Evolutionary conservation across 2,113 vertebrate species (phyloP).

Genomic region (Dissostichus mawsoni): DNA sequence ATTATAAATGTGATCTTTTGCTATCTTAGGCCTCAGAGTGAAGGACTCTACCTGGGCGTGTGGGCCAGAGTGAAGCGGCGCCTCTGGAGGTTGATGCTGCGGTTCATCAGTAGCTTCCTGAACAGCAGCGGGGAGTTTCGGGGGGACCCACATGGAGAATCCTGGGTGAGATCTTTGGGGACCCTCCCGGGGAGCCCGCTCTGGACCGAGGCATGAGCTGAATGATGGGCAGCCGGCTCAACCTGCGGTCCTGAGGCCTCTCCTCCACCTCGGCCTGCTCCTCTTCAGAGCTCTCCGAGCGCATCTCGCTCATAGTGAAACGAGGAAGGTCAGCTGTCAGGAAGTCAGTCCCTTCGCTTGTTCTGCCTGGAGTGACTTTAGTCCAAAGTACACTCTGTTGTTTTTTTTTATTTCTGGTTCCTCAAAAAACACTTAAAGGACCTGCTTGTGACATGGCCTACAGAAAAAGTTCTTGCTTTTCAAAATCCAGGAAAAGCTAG

Average conservation of each 20-base stretch:
- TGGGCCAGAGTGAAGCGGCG: slow-evolving; percentile 95
- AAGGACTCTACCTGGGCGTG: slow-evolving; percentile 81
- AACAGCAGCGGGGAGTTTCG: slow-evolving; percentile 88
- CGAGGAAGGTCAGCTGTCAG: not conserved
- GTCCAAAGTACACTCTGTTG: not conserved
- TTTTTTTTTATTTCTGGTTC: not conserved
- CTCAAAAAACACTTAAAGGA: not conserved
- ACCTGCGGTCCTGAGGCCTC: slow-evolving; percentile 10
- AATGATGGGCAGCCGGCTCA: slow-evolving; percentile 48
- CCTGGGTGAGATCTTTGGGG: slow-evolving; percentile 83
- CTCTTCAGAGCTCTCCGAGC: slow-evolving; percentile 70
- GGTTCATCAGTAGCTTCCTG: slow-evolving; percentile 89
- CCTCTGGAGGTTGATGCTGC: slow-evolving; percentile 89
- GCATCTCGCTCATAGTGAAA: slow-evolving; percentile 67
- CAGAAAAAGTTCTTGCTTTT: not conserved
- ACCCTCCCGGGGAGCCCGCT: slow-evolving; percentile 71
- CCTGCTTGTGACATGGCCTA: not conserved
- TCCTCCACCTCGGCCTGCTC: slow-evolving; percentile 61
- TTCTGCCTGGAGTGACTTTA: slow-evolving; percentile 3
- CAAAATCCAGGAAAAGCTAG: slow-evolving; percentile 18
- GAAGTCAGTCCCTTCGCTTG: not conserved
- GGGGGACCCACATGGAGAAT: slow-evolving; percentile 83
- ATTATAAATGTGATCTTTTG: no score
- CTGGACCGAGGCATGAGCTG: slow-evolving; percentile 74
- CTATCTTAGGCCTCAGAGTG: not conserved